Conservation (phyloP, 2,888 invertebrate species). For the Lycocerus yunnanus region DNA sequence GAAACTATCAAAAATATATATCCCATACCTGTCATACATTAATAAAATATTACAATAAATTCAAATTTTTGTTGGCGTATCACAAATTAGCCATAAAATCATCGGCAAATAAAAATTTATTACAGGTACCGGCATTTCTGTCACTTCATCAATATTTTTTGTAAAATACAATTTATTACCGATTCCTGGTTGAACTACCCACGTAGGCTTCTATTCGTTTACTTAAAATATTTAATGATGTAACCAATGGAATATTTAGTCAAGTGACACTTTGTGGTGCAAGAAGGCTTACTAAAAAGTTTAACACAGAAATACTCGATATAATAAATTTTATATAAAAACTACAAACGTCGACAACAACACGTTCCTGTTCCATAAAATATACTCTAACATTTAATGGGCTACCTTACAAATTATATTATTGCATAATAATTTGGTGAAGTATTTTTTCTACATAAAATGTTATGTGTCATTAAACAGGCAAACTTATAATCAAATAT, state of each 20-base stretch:
- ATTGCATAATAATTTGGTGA: not conserved
- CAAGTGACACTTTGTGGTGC: no score
- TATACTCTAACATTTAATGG: not conserved
- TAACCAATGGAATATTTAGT: not conserved
- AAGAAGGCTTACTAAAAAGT: not conserved
- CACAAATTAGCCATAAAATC: not conserved
- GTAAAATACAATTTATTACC: not conserved
- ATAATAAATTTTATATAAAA: not conserved
- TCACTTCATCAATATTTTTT: not conserved
- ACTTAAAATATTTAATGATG: not conserved
- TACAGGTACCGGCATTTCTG: not conserved
- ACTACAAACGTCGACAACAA: not conserved
- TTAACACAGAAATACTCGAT: not conserved
- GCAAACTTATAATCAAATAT: not conserved
- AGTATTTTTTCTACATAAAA: not conserved
- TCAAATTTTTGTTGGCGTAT: not conserved
- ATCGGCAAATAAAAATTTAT: not conserved
- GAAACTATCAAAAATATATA: not conserved
- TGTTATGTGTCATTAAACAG: not conserved
- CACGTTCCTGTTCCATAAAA: not conserved
- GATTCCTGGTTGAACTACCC: no score
- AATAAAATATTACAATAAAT: not conserved
- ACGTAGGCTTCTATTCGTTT: no score
- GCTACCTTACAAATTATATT: not conserved
- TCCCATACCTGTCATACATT: not conserved